phyloP scores from a whole-genome alignment of 2,797 vertebrate species.

The Parotocinclus haroldoi region DNA sequence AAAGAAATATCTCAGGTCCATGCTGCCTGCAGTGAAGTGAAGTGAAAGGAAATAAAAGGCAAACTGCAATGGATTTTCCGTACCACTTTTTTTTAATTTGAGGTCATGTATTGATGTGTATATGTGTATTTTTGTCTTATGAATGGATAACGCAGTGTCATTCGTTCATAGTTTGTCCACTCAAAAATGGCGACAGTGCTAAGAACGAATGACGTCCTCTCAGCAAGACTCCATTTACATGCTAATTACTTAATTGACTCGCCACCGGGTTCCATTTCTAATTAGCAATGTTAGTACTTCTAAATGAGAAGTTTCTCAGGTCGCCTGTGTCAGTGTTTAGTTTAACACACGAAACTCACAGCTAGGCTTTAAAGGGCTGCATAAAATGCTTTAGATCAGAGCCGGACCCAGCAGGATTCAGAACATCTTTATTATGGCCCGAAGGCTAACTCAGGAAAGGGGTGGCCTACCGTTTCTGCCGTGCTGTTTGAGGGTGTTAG shows the following conservation, averaged over 20 bases:
- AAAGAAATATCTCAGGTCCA: no score
- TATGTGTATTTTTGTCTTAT: no score
- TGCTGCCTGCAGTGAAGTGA: no score
- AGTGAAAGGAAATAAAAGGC: no score
- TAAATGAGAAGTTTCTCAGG: neutral
- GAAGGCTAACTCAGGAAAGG: neutral
- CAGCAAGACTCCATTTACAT: conserved; percentile 22
- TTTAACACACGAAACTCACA: neutral
- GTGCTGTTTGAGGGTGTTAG: conserved; percentile 95
- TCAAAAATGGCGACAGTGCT: neutral
- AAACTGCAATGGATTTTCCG: no score
- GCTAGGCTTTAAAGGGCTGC: no score
- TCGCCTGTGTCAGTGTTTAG: neutral
- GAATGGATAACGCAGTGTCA: no score
- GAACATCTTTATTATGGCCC: neutral
- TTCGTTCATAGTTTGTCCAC: neutral
- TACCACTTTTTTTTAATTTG: no score
- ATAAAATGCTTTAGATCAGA: neutral
- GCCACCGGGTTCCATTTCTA: neutral
- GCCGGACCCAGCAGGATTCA: no score
- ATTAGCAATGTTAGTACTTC: conserved; percentile 6
- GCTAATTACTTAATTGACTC: conserved; percentile 1
- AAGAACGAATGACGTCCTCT: neutral
- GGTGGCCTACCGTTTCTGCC: conserved; percentile 85
- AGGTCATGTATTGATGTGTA: no score